Conservation (phyloP, 2,797 vertebrate genomes). For the Molothrus ater region DNA sequence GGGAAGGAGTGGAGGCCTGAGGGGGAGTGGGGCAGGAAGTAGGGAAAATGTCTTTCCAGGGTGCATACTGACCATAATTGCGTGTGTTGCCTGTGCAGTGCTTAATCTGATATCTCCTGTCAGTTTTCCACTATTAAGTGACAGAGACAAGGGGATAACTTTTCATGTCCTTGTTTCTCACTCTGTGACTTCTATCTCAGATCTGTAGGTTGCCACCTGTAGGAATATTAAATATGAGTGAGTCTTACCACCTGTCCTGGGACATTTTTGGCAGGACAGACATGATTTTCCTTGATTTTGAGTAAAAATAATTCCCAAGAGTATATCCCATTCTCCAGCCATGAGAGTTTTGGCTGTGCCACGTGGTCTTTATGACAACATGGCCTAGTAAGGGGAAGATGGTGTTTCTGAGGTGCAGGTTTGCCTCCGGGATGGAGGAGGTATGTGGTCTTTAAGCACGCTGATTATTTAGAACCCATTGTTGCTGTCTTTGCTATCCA, state of each 20-base stretch:
- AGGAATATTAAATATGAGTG: not conserved
- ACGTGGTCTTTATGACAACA: fast-evolving
- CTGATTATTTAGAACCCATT: not conserved
- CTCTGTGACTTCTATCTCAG: not conserved
- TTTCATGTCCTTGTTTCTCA: not conserved
- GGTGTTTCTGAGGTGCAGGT: not conserved
- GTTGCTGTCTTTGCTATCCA: not conserved
- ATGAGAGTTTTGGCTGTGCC: not conserved
- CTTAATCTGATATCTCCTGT: not conserved
- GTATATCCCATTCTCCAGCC: not conserved
- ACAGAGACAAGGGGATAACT: not conserved
- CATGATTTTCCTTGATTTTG: not conserved
- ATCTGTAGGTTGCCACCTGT: not conserved
- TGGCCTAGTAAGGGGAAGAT: too few relatives aligned
- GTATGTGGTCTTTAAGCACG: not conserved
- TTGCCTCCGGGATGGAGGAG: not conserved
- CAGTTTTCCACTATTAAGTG: not conserved
- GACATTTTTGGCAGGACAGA: not conserved
- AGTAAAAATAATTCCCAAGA: not conserved
- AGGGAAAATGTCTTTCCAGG: not conserved
- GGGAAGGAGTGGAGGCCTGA: not conserved
- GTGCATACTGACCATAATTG: not conserved
- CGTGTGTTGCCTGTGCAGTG: not conserved
- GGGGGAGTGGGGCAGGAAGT: not conserved
- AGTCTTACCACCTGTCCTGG: not conserved